Evolutionary conservation across 1,140 invertebrate genomes (phyloP).

Genomic region (Drosophila dunni): DNA sequence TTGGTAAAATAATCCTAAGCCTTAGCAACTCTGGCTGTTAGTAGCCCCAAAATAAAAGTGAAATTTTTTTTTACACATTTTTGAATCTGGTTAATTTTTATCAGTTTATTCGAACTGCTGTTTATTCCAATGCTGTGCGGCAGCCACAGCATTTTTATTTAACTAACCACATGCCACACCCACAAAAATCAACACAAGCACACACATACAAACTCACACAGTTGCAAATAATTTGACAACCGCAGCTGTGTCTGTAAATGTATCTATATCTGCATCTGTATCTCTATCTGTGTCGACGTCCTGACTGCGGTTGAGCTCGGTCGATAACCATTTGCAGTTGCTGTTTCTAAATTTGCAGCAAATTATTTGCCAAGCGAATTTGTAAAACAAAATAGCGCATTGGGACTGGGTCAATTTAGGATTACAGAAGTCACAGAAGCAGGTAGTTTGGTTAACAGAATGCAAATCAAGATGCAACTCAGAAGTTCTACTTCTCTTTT

Average conservation of each 20-base stretch:
- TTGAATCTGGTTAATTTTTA: no score
- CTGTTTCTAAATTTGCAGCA: slow-evolving; percentile 32
- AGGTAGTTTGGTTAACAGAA: not conserved
- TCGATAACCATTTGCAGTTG: slow-evolving; percentile 7
- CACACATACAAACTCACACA: slow-evolving; percentile 21
- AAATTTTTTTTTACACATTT: no score
- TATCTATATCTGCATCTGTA: slow-evolving; percentile 16
- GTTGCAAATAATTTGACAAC: slow-evolving; percentile 67
- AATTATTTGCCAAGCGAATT: slow-evolving; percentile 32
- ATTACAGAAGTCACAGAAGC: not conserved
- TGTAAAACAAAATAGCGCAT: slow-evolving; percentile 23
- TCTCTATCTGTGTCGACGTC: slow-evolving; percentile 23
- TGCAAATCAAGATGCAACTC: no score
- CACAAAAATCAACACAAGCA: slow-evolving; percentile 12
- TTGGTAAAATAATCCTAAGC: no score
- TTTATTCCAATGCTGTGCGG: no score
- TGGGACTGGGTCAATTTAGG: not conserved
- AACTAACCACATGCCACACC: slow-evolving; percentile 69
- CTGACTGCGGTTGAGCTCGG: slow-evolving; percentile 25
- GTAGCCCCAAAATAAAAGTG: no score
- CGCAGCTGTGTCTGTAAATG: slow-evolving; percentile 36
- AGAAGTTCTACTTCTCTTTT: not conserved
- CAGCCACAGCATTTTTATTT: slow-evolving; percentile 58
- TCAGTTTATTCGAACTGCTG: not conserved
- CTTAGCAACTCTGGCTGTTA: no score